These are phyloP conservation scores for Agapornis roseicollis DNA, from an alignment of 2,113 vertebrate genomes.

Conservation along the genomic window DNA sequence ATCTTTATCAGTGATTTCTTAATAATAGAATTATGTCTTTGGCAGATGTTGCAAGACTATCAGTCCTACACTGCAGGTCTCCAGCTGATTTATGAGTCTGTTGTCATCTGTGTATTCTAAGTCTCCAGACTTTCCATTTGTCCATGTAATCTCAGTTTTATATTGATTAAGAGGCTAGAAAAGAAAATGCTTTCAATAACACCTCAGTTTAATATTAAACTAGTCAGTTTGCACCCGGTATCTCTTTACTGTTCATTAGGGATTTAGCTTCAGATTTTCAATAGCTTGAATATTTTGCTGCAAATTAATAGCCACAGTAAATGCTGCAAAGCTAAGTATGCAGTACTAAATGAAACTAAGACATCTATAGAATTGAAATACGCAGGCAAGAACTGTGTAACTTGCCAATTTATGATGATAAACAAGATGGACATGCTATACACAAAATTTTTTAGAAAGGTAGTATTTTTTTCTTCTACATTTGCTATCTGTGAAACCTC, in stretches of 20 bases:
- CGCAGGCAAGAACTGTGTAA: neutral
- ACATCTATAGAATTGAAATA: neutral
- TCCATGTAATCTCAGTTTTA: neutral
- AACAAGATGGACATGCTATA: neutral
- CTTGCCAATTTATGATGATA: neutral
- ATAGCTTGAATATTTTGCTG: neutral
- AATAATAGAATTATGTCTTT: neutral
- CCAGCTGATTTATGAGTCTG: neutral
- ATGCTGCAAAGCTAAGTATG: neutral
- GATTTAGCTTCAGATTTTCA: neutral
- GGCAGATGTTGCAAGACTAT: neutral
- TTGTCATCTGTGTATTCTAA: neutral
- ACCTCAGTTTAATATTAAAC: neutral
- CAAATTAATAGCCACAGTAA: neutral
- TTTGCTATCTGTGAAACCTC: neutral
- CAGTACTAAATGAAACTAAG: neutral
- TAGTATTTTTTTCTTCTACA: neutral
- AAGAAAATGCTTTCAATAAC: neutral
- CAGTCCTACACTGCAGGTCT: neutral
- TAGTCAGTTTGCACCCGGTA: neutral
- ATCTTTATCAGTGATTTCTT: neutral
- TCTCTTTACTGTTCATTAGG: neutral
- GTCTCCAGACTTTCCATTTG: neutral
- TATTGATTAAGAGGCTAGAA: neutral
- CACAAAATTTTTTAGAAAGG: neutral